Conservation (phyloP, 1,140 invertebrate species). For the Asbolus verrucosus region DNA sequence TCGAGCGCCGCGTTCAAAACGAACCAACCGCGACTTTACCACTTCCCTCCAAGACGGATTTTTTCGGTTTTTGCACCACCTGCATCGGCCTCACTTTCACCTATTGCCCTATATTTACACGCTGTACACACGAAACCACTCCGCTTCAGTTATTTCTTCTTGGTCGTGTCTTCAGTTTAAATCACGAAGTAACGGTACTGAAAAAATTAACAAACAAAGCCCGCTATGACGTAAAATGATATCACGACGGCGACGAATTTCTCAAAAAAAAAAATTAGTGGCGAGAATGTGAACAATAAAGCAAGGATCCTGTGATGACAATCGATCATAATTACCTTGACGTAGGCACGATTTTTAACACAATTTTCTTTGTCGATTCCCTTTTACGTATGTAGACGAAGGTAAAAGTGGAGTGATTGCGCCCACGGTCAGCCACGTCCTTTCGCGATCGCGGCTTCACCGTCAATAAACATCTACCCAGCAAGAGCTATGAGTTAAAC, state of each 20-base stretch:
- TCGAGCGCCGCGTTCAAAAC: conserved; percentile 7
- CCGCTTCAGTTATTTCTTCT: background rate
- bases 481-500: background rate
- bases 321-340: background rate
- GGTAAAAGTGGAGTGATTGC: conserved; percentile 42
- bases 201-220: background rate
- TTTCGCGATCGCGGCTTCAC: conserved; percentile 42
- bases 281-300: background rate
- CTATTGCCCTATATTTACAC: conserved; percentile 54
- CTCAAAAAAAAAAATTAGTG: background rate
- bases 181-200: conserved; percentile 23
- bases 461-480: conserved; percentile 42
- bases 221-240: too few relatives aligned
- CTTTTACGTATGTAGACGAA: conserved; percentile 16
- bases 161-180: background rate
- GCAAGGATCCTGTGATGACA: background rate
- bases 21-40: conserved; percentile 7
- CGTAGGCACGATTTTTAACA: background rate
- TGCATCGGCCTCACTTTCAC: conserved; percentile 54
- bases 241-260: too few relatives aligned
- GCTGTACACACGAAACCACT: conserved; percentile 17
- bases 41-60: conserved; percentile 22
- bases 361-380: background rate
- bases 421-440: conserved; percentile 45
- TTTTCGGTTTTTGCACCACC: conserved; percentile 48